Evolutionary conservation across 1,140 invertebrate genomes (phyloP), one percentile per base, ranked within the genome.

Genomic region (Zeugodacus cucurbitae): DNA sequence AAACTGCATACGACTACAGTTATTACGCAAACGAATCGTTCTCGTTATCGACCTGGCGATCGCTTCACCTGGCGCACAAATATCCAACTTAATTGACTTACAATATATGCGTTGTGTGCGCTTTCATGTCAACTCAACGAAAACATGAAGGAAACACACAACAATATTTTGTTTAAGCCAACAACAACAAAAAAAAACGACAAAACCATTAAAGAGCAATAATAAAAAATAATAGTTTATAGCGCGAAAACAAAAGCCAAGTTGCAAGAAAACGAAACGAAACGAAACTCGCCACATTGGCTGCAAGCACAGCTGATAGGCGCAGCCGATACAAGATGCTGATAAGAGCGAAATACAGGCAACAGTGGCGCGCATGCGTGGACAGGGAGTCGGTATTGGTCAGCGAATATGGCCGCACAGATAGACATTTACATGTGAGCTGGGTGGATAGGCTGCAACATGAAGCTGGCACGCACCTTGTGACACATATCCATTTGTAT

Each of bases 311-410:
- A 82, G 74, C 74, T 82, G 74, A 82, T 82, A 82, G 74, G 74
- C 74, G 74, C 74, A 74, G 74, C 41, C 17, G 74, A 82, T 82
- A 82, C 74, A 82, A 82, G 74, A 82, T 82, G 74, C 74, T 82
- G 74, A 82, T 82, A 82, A 82, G 74, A 82, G 74, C 48, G 48
- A 54, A 17, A 17, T 29, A 70, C 64, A 34, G 41, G 22, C 74
- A 82, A 34, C 41, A 48, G 74, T 48, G 41, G 74, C n/a, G 74
- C 74, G 74, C 74, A 82, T 82, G 74, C 74, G 74, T 82, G 74
- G 41, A 82, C 74, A 82, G 41, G 74, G 41, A 54, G 74, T 82
- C 41, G 58, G 58, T n/a, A 6, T 41, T 37, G 44, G 74, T 14
- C 41, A 48, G 34, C 74, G n/a, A 48, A 82, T 48, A 48, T 10